Percentiles rank a stretch among this genome's conserved stretches.
Evolutionary conservation across 2,113 vertebrate species (phyloP).

Genomic region (Mohoua ochrocephala): DNA sequence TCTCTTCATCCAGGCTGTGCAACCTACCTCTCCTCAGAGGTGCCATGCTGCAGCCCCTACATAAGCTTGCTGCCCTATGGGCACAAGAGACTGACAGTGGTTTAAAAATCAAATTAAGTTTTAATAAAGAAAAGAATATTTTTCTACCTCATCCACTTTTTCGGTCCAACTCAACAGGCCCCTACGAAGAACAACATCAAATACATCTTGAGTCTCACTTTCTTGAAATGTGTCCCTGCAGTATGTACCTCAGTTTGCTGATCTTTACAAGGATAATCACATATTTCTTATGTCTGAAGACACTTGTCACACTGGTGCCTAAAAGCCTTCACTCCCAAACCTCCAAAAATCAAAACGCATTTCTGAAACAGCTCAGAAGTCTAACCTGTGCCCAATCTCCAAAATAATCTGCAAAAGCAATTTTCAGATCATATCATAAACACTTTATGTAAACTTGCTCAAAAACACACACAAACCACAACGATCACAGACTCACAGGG

Average conservation of each 20-base stretch:
- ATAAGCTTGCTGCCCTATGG: no score
- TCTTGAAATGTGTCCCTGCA: neutral
- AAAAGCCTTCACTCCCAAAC: neutral
- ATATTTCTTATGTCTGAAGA: neutral
- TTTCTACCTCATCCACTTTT: neutral
- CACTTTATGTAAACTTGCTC: neutral
- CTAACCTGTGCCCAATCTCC: neutral
- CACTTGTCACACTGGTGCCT: neutral
- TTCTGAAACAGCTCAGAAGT: neutral
- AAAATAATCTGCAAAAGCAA: neutral
- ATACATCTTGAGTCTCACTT: neutral
- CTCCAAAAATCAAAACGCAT: neutral
- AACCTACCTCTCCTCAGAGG: neutral
- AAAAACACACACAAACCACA: neutral
- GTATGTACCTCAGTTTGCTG: neutral
- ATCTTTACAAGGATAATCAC: neutral
- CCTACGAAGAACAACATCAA: neutral
- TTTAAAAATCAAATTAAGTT: neutral
- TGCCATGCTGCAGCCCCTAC: neutral
- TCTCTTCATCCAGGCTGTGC: neutral
- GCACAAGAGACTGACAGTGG: neutral
- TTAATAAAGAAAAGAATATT: neutral
- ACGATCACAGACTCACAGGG: rapidly evolving
- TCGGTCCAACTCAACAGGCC: neutral
- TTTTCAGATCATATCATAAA: neutral